Evolutionary conservation across 2,113 vertebrate genomes (phyloP).

Genomic region (Hypanus sabinus): DNA sequence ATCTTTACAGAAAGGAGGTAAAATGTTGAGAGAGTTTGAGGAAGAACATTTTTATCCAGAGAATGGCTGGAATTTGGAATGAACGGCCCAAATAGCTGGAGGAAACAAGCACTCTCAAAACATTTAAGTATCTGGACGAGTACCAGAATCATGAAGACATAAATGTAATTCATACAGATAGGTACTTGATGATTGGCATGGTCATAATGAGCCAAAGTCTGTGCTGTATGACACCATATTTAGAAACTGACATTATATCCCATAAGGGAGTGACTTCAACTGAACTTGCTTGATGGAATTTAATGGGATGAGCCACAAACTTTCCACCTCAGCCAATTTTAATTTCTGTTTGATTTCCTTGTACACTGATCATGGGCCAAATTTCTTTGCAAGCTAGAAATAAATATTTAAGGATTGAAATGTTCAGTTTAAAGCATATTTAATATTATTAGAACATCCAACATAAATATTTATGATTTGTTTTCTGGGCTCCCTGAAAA

Average conservation of each 20-base stretch:
- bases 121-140: too few species aligned
- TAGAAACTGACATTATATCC: background rate
- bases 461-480: background rate
- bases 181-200: too few species aligned
- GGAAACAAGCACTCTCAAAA: too few species aligned
- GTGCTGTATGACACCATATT: background rate
- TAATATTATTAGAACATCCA: background rate
- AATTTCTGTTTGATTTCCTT: background rate
- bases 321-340: background rate
- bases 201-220: too few species aligned
- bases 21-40: too few species aligned
- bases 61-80: too few species aligned
- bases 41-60: too few species aligned
- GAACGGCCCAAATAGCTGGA: too few species aligned
- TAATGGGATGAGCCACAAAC: background rate
- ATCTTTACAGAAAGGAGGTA: too few species aligned
- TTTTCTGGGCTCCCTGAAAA: background rate
- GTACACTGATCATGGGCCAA: background rate
- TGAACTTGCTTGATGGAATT: background rate
- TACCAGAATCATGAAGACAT: too few species aligned
- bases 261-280: background rate
- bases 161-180: too few species aligned
- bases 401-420: background rate
- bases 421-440: background rate
- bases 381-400: background rate